Base-by-base conservation (phyloP, 1,140 invertebrate species). In the Asobara japonica region DNA sequence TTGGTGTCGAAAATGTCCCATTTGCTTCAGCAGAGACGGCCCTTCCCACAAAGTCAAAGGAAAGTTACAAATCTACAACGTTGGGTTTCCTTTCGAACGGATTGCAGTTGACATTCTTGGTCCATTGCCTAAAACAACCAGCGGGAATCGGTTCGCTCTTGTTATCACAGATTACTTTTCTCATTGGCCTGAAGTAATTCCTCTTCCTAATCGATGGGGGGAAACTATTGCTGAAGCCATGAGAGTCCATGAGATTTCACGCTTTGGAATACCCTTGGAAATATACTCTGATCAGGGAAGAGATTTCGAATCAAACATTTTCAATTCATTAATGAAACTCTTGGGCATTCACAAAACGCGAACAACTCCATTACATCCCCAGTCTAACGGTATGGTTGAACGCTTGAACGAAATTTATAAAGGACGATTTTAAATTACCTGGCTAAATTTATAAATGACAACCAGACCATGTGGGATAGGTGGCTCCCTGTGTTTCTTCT, bases 301-400 rank as follows among this genome's bases (percentile, higher is more conserved):
- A 33, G 82, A 88, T 72, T 88, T 86, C 66, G 80, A 84, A 64
- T 78, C 76, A 5, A 10, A 74, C 0, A 16, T 87, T 1, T 87
- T 86, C 60, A 69, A 74, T 10, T n/a, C 75, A 25, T 48, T 84
- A 30, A 71, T 48, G 16, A 68, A 73, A 7, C 10, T 80, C 0
- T 71, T 85, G 6, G 81, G 83, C 7, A 74, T 78, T 6, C 33
- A 78, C 13, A 76, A 78, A 30, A 33, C 65, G 0, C 70, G 79
- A 65, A 87, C 84, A 0, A 84, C 85, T 0, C 67, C 82, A 6
- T 85, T 82, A 65, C 80, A 86, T 71, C 83, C 85, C 1, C 79
- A 84, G 69, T 72, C 77, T 1, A 86, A 86, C 71, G 83, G 82
- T 25, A 82, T 84, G 78, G 83, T 87, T 0, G 84, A 87, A 70